Conservation (phyloP, 2,797 vertebrate species). For the Clangula hyemalis region DNA sequence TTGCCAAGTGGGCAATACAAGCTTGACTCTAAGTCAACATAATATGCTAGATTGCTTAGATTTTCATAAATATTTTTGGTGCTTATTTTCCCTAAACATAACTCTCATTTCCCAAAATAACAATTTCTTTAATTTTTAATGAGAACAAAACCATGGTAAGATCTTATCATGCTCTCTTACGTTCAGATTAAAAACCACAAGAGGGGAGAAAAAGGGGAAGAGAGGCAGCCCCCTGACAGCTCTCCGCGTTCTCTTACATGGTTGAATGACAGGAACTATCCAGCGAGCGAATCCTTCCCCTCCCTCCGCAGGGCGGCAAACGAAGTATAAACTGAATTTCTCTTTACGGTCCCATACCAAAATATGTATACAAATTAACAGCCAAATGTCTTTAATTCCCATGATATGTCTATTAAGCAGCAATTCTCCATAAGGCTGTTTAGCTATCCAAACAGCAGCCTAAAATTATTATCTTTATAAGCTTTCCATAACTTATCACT, state of each 20-base stretch:
- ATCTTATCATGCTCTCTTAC: conserved; percentile 64
- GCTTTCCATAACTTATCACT: conserved; percentile 72
- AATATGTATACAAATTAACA: conserved; percentile 71
- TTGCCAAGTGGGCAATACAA: conserved; percentile 70
- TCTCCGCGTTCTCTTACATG: conserved; percentile 49
- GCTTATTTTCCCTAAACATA: conserved; percentile 71
- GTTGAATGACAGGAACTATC: conserved; percentile 30
- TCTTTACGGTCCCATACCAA: conserved; percentile 52
- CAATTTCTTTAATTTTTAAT: conserved; percentile 75
- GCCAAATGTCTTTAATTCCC: conserved; percentile 70
- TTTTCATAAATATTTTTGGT: conserved; percentile 75
- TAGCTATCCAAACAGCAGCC: conserved; percentile 66
- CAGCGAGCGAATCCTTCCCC: conserved; percentile 40
- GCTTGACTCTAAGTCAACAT: conserved; percentile 66
- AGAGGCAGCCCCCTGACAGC: conserved; percentile 31
- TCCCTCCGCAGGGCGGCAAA: conserved; percentile 41
- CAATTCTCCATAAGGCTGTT: conserved; percentile 65
- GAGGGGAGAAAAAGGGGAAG: conserved; percentile 31
- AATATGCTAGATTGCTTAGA: conserved; percentile 64
- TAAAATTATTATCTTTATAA: conserved; percentile 64
- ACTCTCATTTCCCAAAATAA: conserved; percentile 71
- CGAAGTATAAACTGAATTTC: conserved; percentile 48
- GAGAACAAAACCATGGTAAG: conserved; percentile 69
- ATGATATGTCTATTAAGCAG: conserved; percentile 69
- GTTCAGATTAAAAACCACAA: conserved; percentile 69